Evolutionary conservation across 2,797 vertebrate genomes (phyloP), one percentile per base, ranked within the genome.

Genomic region (Myotis daubentonii): DNA sequence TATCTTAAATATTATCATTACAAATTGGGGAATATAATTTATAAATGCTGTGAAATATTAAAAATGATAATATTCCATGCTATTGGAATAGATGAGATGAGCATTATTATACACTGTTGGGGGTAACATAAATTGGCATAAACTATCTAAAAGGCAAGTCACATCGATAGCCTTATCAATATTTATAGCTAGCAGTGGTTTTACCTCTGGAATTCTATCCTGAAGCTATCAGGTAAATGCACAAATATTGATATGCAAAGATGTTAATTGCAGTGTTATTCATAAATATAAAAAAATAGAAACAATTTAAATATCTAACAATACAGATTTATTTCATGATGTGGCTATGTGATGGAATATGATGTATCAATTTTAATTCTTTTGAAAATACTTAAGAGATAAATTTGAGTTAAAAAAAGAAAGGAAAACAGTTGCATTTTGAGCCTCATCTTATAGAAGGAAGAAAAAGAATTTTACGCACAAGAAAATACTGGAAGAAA

Each of bases 251-350:
- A 91, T 89, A 4, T 81, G 28, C 60, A 85, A 49, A 68, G 66
- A 93, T 51, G 53, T 66, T 92, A 79, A 94, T 65, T 85, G 20
- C 30, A 68, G 8, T 62, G 25, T 62, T 89, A 33, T 85, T 79
- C 81, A 85, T 89, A 49, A 81, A 74, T 44, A 60, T 78, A 13
- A 78, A 96, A 96, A 92, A 87, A 49, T 55, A 80, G 81, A 89
- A 94, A 44, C 20, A 72, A 89, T 93, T 68, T 89, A 95, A 94
- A 66, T 95, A 89, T 78, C 41, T 81, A 81, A 87, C 36, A 81
- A 91, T 55, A 89, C 38, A 13, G 41, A 87, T 60, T 96, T 93
- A 83, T 84, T 84, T 91, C 55, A 85, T 87, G 81, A 41, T 84
- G 23, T 74, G 16, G 22, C 9, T 65, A 44, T 57, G 36, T 71